phyloP scores from a whole-genome alignment of 2,797 vertebrate species.

The Falco cherrug region DNA sequence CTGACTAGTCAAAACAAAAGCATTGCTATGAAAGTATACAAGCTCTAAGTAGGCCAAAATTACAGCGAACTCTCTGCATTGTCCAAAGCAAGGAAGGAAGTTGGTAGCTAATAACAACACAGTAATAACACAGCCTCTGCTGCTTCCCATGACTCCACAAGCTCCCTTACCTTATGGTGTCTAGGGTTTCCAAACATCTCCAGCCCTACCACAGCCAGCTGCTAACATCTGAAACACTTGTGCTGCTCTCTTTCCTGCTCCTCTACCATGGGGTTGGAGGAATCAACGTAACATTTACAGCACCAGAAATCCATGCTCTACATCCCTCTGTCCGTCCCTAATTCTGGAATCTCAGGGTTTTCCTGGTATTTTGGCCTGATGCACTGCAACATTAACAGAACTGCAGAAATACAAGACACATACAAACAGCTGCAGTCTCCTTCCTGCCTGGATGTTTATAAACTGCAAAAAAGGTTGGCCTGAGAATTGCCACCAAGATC shows the following conservation, averaged over 20 bases:
- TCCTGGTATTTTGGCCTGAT: not conserved
- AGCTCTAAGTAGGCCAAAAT: not conserved
- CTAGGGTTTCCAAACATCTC: not conserved
- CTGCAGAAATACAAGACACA: not conserved
- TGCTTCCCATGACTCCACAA: not conserved
- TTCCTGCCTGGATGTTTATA: not conserved
- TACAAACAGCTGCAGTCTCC: not conserved
- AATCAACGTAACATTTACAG: not conserved
- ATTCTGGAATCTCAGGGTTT: not conserved
- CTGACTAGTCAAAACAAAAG: not conserved
- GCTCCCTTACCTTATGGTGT: not conserved
- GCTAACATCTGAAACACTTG: not conserved
- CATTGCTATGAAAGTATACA: not conserved
- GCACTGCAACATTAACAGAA: not conserved
- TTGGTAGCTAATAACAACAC: not conserved
- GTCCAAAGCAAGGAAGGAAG: not conserved
- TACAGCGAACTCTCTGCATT: not conserved
- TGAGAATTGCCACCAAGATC: not conserved
- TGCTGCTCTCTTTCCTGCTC: accelerated
- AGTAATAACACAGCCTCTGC: not conserved
- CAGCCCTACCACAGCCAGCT: accelerated
- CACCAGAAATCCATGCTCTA: not conserved
- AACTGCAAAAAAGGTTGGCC: not conserved
- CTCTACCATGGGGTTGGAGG: not conserved
- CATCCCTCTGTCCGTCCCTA: not conserved